These are phyloP conservation scores for Propithecus coquereli DNA, from an alignment of 2,113 vertebrate species.

Conservation along the genomic window DNA sequence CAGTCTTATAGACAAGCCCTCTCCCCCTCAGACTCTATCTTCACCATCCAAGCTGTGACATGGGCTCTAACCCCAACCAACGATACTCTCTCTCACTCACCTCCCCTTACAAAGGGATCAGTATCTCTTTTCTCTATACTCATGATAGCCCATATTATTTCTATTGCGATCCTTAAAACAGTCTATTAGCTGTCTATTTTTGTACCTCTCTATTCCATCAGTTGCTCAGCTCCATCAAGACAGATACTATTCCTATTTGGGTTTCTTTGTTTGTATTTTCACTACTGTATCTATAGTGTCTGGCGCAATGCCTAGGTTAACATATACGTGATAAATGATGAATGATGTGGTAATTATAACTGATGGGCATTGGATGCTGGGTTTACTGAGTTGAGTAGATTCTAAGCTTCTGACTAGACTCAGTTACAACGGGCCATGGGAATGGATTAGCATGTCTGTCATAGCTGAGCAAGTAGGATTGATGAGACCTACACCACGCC, in stretches of 20 bases:
- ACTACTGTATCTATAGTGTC: background rate
- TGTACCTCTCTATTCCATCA: background rate
- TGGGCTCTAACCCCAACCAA: background rate
- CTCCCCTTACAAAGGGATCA: background rate
- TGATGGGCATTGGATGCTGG: background rate
- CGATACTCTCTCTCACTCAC: background rate
- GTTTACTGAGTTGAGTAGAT: background rate
- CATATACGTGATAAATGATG: background rate
- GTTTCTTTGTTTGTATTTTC: background rate
- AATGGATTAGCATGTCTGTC: background rate
- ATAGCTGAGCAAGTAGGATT: background rate
- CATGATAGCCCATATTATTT: background rate
- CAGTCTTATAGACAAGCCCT: background rate
- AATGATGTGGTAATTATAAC: background rate
- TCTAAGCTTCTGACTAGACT: background rate
- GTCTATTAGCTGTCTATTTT: background rate
- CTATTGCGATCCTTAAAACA: background rate
- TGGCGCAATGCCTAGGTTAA: background rate
- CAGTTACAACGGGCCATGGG: background rate
- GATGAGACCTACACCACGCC: background rate
- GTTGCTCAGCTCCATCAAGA: background rate
- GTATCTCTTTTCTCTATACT: background rate
- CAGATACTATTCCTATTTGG: background rate
- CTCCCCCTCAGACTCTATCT: too few species aligned
- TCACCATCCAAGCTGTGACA: background rate